phyloP scores from a whole-genome alignment of 2,797 vertebrate genomes.

The Emydoidea blandingii region DNA sequence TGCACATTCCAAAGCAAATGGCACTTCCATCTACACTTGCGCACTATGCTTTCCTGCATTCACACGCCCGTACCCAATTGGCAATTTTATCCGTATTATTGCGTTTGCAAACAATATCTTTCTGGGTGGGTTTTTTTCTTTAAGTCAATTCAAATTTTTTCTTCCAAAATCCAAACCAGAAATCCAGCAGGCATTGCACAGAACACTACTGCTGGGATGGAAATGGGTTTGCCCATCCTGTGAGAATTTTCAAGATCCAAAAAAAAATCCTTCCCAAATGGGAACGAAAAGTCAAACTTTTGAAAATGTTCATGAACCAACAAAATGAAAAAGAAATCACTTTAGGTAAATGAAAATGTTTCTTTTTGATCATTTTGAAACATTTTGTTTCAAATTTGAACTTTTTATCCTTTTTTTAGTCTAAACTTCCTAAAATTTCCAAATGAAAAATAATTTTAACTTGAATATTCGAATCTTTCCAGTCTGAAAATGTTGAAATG shows the following conservation, averaged over 20 bases:
- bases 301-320: background rate
- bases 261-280: no score
- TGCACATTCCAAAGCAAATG: background rate
- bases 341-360: background rate
- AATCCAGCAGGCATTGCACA: background rate
- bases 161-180: background rate
- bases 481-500: background rate
- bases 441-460: background rate
- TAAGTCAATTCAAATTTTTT: background rate
- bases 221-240: no score
- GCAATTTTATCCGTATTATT: background rate
- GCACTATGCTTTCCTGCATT: background rate
- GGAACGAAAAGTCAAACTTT: background rate
- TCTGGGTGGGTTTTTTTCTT: no score
- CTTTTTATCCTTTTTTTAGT: background rate
- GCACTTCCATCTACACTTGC: fast-evolving
- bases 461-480: background rate
- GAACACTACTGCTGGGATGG: no score
- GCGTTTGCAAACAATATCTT: background rate
- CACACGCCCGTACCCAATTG: fast-evolving
- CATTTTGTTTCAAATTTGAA: background rate
- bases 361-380: background rate
- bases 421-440: background rate
- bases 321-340: background rate
- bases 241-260: no score